These are phyloP conservation scores for Hepsetus odoe DNA, from an alignment of 2,113 vertebrate species.

Conservation along the genomic window DNA sequence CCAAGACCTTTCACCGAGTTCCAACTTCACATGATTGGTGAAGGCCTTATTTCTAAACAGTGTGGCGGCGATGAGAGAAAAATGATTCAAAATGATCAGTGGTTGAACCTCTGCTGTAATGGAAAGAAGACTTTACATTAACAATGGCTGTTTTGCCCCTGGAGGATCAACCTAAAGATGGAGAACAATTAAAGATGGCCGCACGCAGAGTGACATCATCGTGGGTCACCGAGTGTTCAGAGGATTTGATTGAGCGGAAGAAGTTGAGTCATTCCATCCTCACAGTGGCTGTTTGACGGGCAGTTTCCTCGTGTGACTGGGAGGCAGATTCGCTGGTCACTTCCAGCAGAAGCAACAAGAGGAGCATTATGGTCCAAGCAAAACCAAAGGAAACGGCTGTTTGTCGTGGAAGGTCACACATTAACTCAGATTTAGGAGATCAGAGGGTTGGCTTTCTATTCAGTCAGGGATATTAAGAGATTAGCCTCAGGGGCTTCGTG, in stretches of 20 bases:
- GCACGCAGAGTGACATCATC: slow-evolving; percentile 62
- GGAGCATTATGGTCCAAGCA: slow-evolving; percentile 12
- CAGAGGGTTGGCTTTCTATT: slow-evolving; percentile 49
- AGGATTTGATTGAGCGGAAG: slow-evolving; percentile 53
- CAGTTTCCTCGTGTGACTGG: slow-evolving; percentile 36
- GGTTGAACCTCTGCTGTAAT: slow-evolving; percentile 7
- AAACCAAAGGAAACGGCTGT: slow-evolving; percentile 7
- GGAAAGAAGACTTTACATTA: slow-evolving; percentile 16
- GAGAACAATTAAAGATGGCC: slow-evolving; percentile 8
- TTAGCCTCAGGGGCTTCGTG: slow-evolving; percentile 56
- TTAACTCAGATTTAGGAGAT: slow-evolving; percentile 45
- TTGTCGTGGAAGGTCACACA: slow-evolving; percentile 33
- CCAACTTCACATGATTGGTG: slow-evolving; percentile 29
- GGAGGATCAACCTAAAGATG: slow-evolving; percentile 30
- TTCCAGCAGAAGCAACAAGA: slow-evolving; percentile 27
- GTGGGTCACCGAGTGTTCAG: slow-evolving; percentile 37
- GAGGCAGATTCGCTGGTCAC: slow-evolving; percentile 23
- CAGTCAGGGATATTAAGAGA: slow-evolving; percentile 34
- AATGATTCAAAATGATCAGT: slow-evolving; percentile 25
- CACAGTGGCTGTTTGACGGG: slow-evolving; percentile 21
- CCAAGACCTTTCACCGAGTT: slow-evolving; percentile 18
- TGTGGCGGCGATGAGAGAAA: slow-evolving; percentile 35
- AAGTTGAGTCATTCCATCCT: slow-evolving; percentile 44
- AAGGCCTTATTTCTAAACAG: slow-evolving; percentile 43
- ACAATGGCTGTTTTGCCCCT: slow-evolving; percentile 5